These are phyloP conservation scores for Pheosia gnoma DNA, from an alignment of 2,888 invertebrate genomes.

Conservation along the genomic window DNA sequence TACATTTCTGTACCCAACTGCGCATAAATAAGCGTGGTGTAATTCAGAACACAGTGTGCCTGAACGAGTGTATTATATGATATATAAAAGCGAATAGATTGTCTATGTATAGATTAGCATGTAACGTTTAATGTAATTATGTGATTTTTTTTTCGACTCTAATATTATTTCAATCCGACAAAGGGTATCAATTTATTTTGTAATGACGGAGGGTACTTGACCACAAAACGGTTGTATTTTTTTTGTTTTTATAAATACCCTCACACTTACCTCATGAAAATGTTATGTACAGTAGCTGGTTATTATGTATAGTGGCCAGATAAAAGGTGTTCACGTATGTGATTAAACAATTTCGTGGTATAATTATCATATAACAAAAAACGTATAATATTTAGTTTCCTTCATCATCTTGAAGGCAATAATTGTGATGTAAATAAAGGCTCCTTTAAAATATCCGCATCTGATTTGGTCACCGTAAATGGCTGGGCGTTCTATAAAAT, in stretches of 20 bases:
- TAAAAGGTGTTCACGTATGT: too few relatives aligned
- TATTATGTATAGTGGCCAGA: too few relatives aligned
- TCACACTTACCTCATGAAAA: too few relatives aligned
- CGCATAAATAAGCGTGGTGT: constrained; percentile 21
- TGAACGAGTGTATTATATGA: constrained; percentile 47
- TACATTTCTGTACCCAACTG: background rate
- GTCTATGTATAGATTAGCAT: constrained; percentile 37
- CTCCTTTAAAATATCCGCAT: too few relatives aligned
- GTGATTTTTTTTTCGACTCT: constrained; percentile 12
- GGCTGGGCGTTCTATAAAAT: background rate
- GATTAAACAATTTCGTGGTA: too few relatives aligned
- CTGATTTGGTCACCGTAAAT: too few relatives aligned
- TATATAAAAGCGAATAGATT: constrained; percentile 28
- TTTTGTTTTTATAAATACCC: too few relatives aligned
- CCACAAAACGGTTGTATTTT: background rate
- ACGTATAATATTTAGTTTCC: too few relatives aligned
- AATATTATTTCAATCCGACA: constrained; percentile 35
- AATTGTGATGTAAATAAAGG: too few relatives aligned
- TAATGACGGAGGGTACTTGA: constrained; percentile 27
- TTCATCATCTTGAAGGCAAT: too few relatives aligned
- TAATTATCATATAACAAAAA: too few relatives aligned
- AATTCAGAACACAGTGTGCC: constrained; percentile 52
- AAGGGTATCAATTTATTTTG: constrained; percentile 46
- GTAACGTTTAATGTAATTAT: constrained; percentile 43
- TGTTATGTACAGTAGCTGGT: too few relatives aligned